Conservation (phyloP, 2,113 vertebrate genomes). For the Aphelocoma coerulescens region DNA sequence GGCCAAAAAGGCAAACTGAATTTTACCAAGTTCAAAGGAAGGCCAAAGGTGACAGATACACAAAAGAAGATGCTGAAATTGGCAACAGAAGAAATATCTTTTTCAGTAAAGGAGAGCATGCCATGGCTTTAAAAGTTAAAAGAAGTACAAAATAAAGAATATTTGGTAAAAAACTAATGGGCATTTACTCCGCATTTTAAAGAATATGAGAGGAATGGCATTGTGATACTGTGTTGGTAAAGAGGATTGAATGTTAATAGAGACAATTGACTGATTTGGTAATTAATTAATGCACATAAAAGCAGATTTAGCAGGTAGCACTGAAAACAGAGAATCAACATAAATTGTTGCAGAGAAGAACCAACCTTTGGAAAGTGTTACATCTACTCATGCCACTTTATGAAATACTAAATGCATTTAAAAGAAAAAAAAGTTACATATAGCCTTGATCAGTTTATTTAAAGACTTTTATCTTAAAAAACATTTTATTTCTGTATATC, state of each 20-base stretch:
- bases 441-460: background rate
- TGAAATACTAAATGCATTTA: background rate
- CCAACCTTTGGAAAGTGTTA: background rate
- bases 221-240: background rate
- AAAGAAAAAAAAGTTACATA: background rate
- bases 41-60: background rate
- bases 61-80: background rate
- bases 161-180: background rate
- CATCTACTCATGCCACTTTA: background rate
- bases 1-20: background rate
- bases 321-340: background rate
- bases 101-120: background rate
- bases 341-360: background rate
- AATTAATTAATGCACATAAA: background rate
- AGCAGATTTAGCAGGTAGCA: background rate
- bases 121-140: background rate
- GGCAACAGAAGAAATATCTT: fast-evolving
- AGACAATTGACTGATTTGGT: background rate
- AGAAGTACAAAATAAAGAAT: background rate
- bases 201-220: background rate
- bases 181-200: background rate
- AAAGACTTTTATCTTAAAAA: background rate
- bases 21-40: background rate
- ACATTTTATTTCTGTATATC: background rate
- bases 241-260: background rate